Evolutionary conservation across 2,113 vertebrate species (phyloP).

Genomic region (Mormoops blainvillei): DNA sequence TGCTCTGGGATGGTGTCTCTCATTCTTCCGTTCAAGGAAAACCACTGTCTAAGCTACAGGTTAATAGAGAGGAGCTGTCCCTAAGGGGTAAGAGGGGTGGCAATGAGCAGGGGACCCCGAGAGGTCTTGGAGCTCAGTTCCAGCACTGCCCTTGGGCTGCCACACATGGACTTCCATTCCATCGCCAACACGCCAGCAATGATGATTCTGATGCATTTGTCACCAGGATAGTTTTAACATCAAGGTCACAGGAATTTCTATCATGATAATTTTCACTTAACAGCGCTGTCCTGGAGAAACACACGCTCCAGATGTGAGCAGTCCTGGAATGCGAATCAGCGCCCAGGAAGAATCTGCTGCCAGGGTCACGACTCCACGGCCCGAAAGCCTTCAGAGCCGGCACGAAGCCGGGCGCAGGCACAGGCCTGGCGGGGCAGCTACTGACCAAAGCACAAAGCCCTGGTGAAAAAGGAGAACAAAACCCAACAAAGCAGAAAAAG

Average conservation of each 20-base stretch:
- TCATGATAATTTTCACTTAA: background rate
- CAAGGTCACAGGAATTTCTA: background rate
- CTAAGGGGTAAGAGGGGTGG: no score
- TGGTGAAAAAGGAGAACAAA: background rate
- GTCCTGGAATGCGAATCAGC: background rate
- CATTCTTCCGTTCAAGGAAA: background rate
- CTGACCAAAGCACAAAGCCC: background rate
- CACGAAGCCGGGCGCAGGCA: background rate
- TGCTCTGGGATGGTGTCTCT: background rate
- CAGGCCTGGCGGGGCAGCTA: background rate
- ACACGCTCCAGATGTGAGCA: background rate
- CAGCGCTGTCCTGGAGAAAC: background rate
- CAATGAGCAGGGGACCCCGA: background rate
- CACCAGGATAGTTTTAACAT: background rate
- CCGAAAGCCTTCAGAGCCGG: background rate
- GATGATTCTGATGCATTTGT: background rate
- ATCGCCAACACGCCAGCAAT: no score
- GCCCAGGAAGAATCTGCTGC: background rate
- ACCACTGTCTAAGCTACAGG: background rate
- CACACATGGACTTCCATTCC: background rate
- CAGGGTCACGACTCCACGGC: background rate
- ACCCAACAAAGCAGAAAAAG: background rate
- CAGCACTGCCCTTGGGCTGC: accelerated
- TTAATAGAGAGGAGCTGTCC: background rate
- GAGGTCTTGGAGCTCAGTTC: background rate